Conservation (phyloP, 2,888 invertebrate species). For the Eueremaeus valkanovi region DNA sequence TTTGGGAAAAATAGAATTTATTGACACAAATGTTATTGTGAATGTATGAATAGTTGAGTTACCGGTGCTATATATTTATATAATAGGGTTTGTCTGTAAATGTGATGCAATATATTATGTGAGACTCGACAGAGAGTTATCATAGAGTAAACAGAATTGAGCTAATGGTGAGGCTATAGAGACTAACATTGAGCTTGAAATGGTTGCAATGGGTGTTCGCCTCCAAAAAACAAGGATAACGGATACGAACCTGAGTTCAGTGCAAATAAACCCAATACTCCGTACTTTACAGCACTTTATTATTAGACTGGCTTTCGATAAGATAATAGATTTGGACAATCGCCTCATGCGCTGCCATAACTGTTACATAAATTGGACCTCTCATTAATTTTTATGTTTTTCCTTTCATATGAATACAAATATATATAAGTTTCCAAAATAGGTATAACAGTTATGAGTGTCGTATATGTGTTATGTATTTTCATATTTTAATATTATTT, state of each 20-base stretch:
- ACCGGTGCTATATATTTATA: too few species aligned
- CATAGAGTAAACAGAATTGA: conserved; percentile 24
- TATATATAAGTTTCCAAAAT: neutral
- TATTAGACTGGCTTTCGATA: neutral
- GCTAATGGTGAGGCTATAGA: conserved; percentile 12
- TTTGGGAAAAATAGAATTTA: too few species aligned
- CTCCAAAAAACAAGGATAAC: conserved; percentile 35
- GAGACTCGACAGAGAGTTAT: conserved; percentile 21
- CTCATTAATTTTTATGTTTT: conserved; percentile 31
- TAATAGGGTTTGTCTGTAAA: neutral
- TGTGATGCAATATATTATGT: conserved; percentile 31
- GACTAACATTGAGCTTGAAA: conserved; percentile 5
- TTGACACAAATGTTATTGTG: too few species aligned
- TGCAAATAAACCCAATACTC: conserved; percentile 8
- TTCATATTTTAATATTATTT: conserved; percentile 22
- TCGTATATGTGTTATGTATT: conserved; percentile 5
- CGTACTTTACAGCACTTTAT: conserved; percentile 22
- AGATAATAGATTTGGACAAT: conserved; percentile 32
- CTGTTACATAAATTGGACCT: conserved; percentile 32
- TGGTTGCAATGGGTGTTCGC: neutral
- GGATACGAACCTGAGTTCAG: conserved; percentile 32
- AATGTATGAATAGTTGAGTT: too few species aligned
- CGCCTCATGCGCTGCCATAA: conserved; percentile 23
- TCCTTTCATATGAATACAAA: neutral
- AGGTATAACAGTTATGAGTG: conserved; percentile 5